These are phyloP conservation scores for Sardinella longiceps DNA, from an alignment of 2,797 vertebrate genomes.

Conservation along the genomic window DNA sequence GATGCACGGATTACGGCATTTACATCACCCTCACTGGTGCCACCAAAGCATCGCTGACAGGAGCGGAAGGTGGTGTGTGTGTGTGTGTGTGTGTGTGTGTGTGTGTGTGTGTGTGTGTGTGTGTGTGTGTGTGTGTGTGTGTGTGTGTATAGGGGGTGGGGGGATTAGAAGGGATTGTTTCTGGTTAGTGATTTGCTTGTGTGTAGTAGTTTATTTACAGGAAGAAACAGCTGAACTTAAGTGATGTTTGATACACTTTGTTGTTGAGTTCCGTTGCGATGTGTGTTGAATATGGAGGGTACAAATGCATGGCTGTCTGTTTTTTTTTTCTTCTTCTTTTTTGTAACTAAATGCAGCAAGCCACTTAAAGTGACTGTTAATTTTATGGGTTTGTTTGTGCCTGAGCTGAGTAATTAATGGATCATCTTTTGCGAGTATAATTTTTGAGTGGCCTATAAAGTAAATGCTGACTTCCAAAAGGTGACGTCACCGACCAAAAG, in stretches of 20 bases:
- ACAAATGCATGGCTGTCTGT: not conserved
- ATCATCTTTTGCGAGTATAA: not conserved
- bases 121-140: not conserved
- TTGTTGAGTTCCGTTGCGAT: not conserved
- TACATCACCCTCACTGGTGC: slow-evolving; percentile 45
- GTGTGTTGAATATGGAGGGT: not conserved
- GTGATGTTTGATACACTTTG: not conserved
- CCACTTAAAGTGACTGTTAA: slow-evolving; percentile 14
- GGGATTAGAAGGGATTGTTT: not conserved
- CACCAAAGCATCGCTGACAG: slow-evolving; percentile 42
- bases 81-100: not conserved
- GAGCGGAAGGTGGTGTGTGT: not conserved
- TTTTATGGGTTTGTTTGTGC: slow-evolving; percentile 23
- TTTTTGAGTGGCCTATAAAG: slow-evolving; percentile 21
- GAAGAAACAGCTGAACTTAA: not conserved
- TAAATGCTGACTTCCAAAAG: not conserved
- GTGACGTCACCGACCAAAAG: slow-evolving; percentile 9
- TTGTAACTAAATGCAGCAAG: not conserved
- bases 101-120: slow-evolving; percentile 9
- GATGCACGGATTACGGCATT: slow-evolving; percentile 61
- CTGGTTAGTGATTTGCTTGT: not conserved
- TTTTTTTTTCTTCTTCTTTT: not conserved
- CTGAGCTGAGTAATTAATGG: not conserved
- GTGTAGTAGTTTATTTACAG: not conserved
- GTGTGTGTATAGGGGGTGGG: not conserved